These are phyloP conservation scores for Mycogona germanica DNA, from an alignment of 2,888 invertebrate species.

Conservation along the genomic window DNA sequence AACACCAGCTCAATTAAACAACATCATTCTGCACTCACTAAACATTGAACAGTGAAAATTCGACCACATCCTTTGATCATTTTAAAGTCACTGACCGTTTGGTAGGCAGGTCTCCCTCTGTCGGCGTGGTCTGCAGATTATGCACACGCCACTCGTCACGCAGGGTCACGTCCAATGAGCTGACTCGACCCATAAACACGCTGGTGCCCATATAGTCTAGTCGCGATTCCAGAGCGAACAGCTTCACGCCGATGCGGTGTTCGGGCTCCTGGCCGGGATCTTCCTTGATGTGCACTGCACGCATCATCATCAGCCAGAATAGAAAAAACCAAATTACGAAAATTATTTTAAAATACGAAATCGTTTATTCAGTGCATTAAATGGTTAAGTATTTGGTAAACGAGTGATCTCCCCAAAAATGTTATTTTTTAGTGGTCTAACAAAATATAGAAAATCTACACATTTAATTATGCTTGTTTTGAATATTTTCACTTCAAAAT, in stretches of 20 bases:
- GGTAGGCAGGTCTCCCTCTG: slow-evolving; percentile 41
- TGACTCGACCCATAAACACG: slow-evolving; percentile 80
- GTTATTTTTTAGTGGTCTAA: no score
- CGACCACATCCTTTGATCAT: not conserved
- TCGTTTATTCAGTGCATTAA: no score
- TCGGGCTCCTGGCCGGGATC: slow-evolving; percentile 81
- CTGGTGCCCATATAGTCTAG: slow-evolving; percentile 99
- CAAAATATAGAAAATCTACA: no score
- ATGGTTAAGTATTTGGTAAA: no score
- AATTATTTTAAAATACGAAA: not conserved
- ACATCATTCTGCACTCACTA: not conserved
- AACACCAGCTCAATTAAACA: not conserved
- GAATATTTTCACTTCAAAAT: not conserved
- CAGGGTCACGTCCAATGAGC: slow-evolving; percentile 62
- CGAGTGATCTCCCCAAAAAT: no score
- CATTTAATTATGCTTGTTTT: not conserved
- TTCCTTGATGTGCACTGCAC: slow-evolving; percentile 68
- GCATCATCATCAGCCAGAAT: not conserved
- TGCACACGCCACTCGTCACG: slow-evolving; percentile 76
- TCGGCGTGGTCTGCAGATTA: slow-evolving; percentile 35
- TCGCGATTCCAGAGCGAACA: slow-evolving; percentile 75
- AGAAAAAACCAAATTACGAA: not conserved
- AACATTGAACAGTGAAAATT: not conserved
- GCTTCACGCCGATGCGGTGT: slow-evolving; percentile 66
- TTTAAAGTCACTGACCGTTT: slow-evolving; percentile 38